Percentiles rank a stretch among this genome's conserved stretches.
Evolutionary conservation across 2,888 invertebrate species (phyloP).

Genomic region (Platycheirus albimanus): DNA sequence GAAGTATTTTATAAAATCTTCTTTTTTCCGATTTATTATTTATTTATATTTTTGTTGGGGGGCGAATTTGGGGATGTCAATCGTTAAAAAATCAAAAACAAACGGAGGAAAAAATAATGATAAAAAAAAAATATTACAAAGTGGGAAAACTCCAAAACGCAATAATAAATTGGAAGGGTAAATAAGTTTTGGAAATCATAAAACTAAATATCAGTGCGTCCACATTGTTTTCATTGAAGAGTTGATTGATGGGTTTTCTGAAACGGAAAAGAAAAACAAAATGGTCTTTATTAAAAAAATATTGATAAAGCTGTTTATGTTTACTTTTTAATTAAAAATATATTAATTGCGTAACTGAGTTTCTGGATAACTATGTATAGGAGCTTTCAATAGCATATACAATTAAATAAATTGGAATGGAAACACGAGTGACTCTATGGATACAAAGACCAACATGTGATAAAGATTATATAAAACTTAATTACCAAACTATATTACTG

Average conservation of each 20-base stretch:
- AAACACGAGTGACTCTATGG: no score
- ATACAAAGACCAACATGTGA: no score
- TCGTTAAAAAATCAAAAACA: neutral
- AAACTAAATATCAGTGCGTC: constrained; percentile 41
- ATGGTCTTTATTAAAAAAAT: no score
- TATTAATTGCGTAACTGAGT: no score
- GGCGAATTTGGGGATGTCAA: constrained; percentile 21
- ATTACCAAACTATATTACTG: no score
- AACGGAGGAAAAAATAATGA: constrained; percentile 4
- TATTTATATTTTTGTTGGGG: constrained; percentile 1
- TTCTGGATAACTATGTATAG: no score
- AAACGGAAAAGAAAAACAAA: constrained; percentile 25
- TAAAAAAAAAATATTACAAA: constrained; percentile 22
- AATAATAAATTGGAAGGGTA: constrained; percentile 49
- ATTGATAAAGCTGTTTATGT: no score
- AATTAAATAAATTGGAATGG: no score
- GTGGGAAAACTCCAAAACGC: constrained; percentile 24
- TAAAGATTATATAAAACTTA: no score
- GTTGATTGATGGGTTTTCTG: constrained; percentile 26
- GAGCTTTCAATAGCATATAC: no score
- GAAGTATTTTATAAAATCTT: constrained; percentile 50
- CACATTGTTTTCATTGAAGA: constrained; percentile 39
- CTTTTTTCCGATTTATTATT: neutral
- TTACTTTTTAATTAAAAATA: no score
- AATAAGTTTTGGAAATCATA: constrained; percentile 31